Conservation (phyloP, 1,140 invertebrate species). For the Drosophila santomea region DNA sequence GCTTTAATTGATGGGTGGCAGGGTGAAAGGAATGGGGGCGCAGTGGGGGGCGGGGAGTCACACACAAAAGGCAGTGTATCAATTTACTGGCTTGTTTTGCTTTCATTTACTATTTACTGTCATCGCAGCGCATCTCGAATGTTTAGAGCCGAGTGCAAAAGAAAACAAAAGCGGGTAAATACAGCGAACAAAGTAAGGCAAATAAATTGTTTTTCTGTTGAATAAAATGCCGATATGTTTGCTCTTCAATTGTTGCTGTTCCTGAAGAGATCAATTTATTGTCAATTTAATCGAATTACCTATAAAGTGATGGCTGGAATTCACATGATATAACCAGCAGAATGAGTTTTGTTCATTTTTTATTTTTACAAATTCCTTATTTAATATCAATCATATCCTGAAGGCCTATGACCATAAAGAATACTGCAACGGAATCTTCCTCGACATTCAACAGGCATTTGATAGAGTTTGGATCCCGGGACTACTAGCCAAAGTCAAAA, state of each 20-base stretch:
- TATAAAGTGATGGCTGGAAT: not conserved
- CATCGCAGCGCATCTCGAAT: constrained; percentile 41
- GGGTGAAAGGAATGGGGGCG: not conserved
- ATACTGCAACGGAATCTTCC: too few relatives aligned
- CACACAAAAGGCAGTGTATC: constrained; percentile 53
- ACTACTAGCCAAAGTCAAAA: too few relatives aligned
- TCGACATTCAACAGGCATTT: too few relatives aligned
- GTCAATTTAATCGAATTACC: constrained; percentile 5
- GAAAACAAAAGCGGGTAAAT: constrained; percentile 19
- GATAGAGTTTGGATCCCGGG: too few relatives aligned
- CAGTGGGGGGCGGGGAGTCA: not conserved
- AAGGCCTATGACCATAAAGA: too few relatives aligned
- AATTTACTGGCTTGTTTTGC: constrained; percentile 64
- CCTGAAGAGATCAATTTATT: constrained; percentile 21
- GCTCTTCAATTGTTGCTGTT: constrained; percentile 12
- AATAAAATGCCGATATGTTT: constrained; percentile 32
- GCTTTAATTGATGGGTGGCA: constrained; percentile 28
- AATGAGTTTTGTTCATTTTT: too few relatives aligned
- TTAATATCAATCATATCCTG: too few relatives aligned
- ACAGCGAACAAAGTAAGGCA: constrained; percentile 16
- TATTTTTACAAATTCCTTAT: too few relatives aligned
- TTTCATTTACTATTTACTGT: constrained; percentile 59
- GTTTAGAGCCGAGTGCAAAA: constrained; percentile 30
- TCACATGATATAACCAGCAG: not conserved
- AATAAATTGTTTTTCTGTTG: constrained; percentile 12